Percentiles rank a stretch among this genome's conserved stretches.
These are phyloP conservation scores for Raja brachyura DNA, from an alignment of 2,113 vertebrate species.

Conservation along the genomic window DNA sequence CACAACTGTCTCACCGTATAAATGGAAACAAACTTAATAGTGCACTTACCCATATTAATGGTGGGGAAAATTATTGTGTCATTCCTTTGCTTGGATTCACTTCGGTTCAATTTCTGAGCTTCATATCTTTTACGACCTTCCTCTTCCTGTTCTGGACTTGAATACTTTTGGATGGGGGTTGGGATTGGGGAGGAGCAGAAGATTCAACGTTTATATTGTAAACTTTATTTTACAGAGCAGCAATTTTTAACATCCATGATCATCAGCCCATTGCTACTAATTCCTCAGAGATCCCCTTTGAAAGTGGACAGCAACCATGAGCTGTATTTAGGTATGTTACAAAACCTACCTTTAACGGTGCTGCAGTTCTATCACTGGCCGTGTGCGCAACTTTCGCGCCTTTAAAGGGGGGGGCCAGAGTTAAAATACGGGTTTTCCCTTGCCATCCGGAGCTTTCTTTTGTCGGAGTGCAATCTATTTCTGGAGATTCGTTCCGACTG, in stretches of 20 bases:
- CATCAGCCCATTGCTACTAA: not conserved
- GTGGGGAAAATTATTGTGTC: conserved; percentile 60
- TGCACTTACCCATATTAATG: conserved; percentile 67
- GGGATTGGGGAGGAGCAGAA: not conserved
- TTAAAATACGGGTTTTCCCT: too few species aligned
- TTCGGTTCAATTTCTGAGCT: conserved; percentile 77
- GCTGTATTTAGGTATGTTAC: too few species aligned
- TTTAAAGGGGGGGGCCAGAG: too few species aligned
- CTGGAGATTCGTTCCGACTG: too few species aligned
- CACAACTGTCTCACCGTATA: not conserved
- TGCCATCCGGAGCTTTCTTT: too few species aligned
- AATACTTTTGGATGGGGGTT: conserved; percentile 57
- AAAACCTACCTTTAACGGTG: too few species aligned
- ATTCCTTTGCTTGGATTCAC: conserved; percentile 71
- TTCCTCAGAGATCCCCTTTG: not conserved
- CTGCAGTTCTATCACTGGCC: too few species aligned
- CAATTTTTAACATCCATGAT: not conserved
- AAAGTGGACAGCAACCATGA: not conserved
- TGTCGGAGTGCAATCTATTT: too few species aligned
- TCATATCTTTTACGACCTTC: conserved; percentile 81
- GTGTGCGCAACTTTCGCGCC: too few species aligned
- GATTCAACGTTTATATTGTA: not conserved
- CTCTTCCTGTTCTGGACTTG: conserved; percentile 65
- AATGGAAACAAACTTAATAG: not conserved
- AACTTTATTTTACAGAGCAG: not conserved